phyloP scores from a whole-genome alignment of 2,113 vertebrate genomes.

The Carollia perspicillata region DNA sequence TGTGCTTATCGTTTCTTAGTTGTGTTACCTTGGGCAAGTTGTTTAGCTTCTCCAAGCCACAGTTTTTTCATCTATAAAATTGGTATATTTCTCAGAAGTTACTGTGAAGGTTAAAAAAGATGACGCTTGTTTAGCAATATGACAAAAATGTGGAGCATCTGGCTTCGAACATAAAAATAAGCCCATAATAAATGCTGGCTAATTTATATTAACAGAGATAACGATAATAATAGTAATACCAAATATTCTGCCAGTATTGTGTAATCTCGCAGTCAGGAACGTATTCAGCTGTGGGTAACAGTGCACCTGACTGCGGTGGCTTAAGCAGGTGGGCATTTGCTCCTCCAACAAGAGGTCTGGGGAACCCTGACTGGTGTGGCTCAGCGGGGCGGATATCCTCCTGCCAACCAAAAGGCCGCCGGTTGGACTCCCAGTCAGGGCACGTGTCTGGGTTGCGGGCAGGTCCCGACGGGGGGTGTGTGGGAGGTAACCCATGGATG shows the following conservation, averaged over 20 bases:
- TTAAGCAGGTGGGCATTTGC: neutral
- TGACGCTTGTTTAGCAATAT: neutral
- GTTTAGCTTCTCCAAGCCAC: neutral
- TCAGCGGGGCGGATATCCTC: too few relatives aligned
- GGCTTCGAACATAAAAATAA: neutral
- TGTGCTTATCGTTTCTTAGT: neutral
- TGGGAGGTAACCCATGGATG: too few relatives aligned
- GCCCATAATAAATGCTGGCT: neutral
- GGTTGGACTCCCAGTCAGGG: too few relatives aligned
- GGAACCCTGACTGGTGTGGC: neutral
- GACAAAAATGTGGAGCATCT: neutral
- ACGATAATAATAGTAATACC: neutral
- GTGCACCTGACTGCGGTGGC: neutral
- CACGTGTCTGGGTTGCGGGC: too few relatives aligned
- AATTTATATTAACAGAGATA: neutral
- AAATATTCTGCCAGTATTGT: neutral
- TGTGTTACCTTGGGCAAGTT: neutral
- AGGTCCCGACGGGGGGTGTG: too few relatives aligned
- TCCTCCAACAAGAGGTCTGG: neutral
- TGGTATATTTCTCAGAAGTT: neutral
- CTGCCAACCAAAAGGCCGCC: too few relatives aligned
- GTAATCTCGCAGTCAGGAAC: neutral
- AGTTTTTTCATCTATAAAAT: conserved; percentile 11
- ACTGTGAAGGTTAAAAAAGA: neutral
- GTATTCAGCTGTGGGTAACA: neutral